Conservation (phyloP, 2,797 vertebrate species). For the Octomys mimax region DNA sequence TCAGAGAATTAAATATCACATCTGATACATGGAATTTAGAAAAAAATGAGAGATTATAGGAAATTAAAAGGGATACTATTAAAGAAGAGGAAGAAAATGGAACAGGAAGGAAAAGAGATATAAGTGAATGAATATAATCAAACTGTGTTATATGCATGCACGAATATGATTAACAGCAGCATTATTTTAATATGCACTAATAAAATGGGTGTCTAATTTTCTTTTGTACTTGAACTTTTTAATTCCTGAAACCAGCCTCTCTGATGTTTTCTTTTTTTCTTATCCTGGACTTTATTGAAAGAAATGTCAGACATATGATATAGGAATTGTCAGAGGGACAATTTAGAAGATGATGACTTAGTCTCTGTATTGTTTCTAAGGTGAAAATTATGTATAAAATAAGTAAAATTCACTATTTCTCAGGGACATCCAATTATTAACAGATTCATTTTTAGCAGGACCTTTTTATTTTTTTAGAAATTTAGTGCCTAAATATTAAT, state of each 20-base stretch:
- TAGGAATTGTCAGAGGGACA: not conserved
- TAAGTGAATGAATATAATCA: not conserved
- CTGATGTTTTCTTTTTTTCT: not conserved
- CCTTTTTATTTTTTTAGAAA: not conserved
- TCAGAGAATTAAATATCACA: not conserved
- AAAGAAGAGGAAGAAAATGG: not conserved
- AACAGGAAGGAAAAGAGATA: not conserved
- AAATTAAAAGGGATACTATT: not conserved
- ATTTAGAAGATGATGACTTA: not conserved
- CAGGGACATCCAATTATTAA: not conserved
- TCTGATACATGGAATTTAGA: not conserved
- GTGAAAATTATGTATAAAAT: not conserved
- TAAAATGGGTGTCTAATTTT: not conserved
- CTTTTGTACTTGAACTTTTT: not conserved
- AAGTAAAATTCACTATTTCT: not conserved
- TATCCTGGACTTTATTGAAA: not conserved
- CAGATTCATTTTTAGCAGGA: not conserved
- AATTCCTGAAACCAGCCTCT: not conserved
- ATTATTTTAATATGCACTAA: not conserved
- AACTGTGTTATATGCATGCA: not conserved
- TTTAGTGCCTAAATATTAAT: not conserved
- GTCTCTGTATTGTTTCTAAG: not conserved
- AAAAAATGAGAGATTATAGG: not conserved
- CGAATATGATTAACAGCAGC: not conserved
- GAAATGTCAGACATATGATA: constrained; percentile 27